Evolutionary conservation across 2,113 vertebrate species (phyloP), one percentile per base, ranked within the genome.

Genomic region (Labeo rohita): DNA sequence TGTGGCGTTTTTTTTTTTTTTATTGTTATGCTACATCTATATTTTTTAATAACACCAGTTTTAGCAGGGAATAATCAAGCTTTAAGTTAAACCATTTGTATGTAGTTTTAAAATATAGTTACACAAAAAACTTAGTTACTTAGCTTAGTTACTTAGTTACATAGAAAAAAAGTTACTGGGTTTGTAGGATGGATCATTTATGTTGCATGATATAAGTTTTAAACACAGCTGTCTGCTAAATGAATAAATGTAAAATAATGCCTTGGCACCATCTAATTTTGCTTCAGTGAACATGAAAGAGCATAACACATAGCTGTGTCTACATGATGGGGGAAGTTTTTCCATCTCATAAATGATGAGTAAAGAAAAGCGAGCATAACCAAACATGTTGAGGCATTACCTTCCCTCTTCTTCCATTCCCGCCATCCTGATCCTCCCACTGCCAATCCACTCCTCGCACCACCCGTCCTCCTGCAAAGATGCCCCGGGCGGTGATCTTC

Each of bases 401-500:
- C 96, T 99, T 99, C 92, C 98, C 98, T 92, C 98, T 96, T 65
- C 98, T 97, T 12, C 97, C 98, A n/a, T 98, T 99, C 90, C 98
- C 98, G 80, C 98, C 98, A 85, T 99, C 98, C 93, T 99, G 98
- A 92, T 99, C 98, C 93, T 99, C 98, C 98, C 98, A 99, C 65
- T 99, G 98, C 98, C 98, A 99, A 93, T 99, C 98, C 85, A 99
- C 98, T 87, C 98, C 98, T 90, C 98, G 95, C 39, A 99, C 98
- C 78, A 99, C 98, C 16, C 98, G 96, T 86, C 97, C 98, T 72
- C 98, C 97, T 79, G 97, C 96, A 92, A 99, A 99, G 91, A 99
- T 99, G 83, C 98, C 98, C 93, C 98, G 95, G 87, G 98, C 98
- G 78, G 98, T 99, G 92, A 99, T 99, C 95, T 99, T 99, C 95